Evolutionary conservation across 2,888 invertebrate species (phyloP).

Genomic region (Oscheius onirici): DNA sequence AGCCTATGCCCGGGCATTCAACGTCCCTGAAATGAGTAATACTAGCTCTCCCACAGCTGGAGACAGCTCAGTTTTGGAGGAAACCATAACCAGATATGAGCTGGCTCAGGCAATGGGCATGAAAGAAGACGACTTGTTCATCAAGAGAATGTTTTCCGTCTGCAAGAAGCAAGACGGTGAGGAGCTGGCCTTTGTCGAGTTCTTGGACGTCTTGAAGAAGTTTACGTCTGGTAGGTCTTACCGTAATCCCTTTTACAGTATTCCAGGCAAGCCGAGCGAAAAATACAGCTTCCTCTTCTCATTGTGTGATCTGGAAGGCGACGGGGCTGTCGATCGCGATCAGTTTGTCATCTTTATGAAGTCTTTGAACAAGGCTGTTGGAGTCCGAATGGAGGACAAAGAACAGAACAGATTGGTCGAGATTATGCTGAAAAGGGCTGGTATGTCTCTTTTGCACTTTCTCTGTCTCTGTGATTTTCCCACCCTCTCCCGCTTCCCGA

Average conservation of each 20-base stretch:
- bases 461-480: too few species aligned
- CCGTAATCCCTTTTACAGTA: not conserved
- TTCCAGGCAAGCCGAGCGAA: constrained; percentile 12
- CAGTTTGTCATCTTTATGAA: constrained; percentile 89
- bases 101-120: constrained; percentile 94
- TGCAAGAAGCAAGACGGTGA: constrained; percentile 82
- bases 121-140: constrained; percentile 92
- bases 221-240: constrained; percentile 53
- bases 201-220: constrained; percentile 81
- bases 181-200: constrained; percentile 88
- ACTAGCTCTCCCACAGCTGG: constrained; percentile 35
- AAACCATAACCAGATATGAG: constrained; percentile 77
- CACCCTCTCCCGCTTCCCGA: too few species aligned
- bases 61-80: constrained; percentile 58
- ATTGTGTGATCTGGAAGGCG: constrained; percentile 94
- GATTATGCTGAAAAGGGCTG: constrained; percentile 42
- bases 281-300: constrained; percentile 87
- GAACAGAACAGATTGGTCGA: constrained; percentile 49
- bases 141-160: constrained; percentile 95
- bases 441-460: too few species aligned
- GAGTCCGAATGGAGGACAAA: constrained; percentile 61
- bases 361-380: constrained; percentile 67
- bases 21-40: constrained; percentile 55
- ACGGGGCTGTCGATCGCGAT: constrained; percentile 90
- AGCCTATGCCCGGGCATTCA: constrained; percentile 51